Conservation (phyloP, 1,140 invertebrate species). For the Orius insidiosus region DNA sequence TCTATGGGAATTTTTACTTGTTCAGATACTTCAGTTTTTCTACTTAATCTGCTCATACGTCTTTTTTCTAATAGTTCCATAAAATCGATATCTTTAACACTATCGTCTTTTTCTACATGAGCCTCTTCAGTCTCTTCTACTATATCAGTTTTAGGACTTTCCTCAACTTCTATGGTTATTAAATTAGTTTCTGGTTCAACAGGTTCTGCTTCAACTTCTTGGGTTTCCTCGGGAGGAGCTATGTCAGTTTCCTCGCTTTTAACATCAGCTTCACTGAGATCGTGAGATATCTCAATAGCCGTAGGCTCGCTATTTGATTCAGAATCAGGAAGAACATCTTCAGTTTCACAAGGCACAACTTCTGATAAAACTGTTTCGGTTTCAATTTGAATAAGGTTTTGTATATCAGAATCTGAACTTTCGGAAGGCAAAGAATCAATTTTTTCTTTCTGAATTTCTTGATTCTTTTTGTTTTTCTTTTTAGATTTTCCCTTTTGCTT, state of each 20-base stretch:
- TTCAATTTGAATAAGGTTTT: background rate
- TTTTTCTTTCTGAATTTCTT: background rate
- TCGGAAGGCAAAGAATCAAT: background rate
- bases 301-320: constrained; percentile 8
- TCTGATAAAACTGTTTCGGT: background rate
- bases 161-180: background rate
- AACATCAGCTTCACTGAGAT: constrained; percentile 1
- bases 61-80: background rate
- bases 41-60: background rate
- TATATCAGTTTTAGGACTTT: background rate
- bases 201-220: background rate
- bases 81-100: background rate
- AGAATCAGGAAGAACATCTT: constrained; percentile 1
- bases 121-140: constrained; percentile 3
- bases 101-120: background rate
- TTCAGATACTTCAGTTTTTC: background rate
- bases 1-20: too few relatives aligned
- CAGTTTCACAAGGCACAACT: background rate
- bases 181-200: background rate
- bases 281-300: constrained; percentile 3
- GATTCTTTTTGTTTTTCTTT: background rate
- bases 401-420: background rate
- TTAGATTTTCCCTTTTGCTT: constrained; percentile 1
- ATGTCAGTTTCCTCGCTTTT: too few relatives aligned
- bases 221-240: background rate